Base-by-base conservation (phyloP, 2,888 invertebrate genomes). In the Pandemis corylana region DNA sequence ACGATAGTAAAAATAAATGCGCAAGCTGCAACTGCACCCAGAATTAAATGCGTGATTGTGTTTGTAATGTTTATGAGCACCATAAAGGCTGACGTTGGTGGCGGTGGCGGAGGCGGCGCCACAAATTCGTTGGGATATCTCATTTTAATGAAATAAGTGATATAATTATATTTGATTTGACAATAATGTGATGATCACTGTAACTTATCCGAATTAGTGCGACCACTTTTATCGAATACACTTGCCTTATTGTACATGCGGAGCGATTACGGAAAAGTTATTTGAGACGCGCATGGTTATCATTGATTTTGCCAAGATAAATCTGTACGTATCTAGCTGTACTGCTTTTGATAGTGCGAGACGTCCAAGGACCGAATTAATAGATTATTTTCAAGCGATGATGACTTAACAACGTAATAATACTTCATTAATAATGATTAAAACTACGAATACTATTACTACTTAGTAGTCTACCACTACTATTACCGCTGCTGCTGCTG, bases 1-100 rank as follows among this genome's bases (percentile, higher is more conserved):
- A 7, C 62, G 9, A 62, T 62, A 2, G 42, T n/a, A n/a, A 62
- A 62, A n/a, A 62, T 1, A 62, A 62, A 62, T n/a, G 62, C 41
- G 42, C 62, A 62, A 13, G 42, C 42, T n/a, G 42, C 62, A 42
- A 42, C 4, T 5, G 41, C 41, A n/a, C 62, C 62, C 7, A 62
- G 42, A n/a, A 62, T 13, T n/a, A 62, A 41, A 42, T 62, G 41
- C 6, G 62, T 62, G 41, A 62, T n/a, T 7, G 62, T 62, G 13
- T 42, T 62, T n/a, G 7, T 62, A 13, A 41, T 62, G n/a, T 62
- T 41, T 1, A 62, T 41, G 9, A 62, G 42, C 41, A 62, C n/a
- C n/a, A 62, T n/a, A 42, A 62, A 62, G 2, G n/a, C 62, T 0
- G 62, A 62, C 2, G 42, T 13, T 9, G 51, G 51, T 6, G 51